Evolutionary conservation across 1,140 invertebrate genomes (phyloP), one percentile per base, ranked within the genome.

Genomic region (Pogonomyrmex barbatus): DNA sequence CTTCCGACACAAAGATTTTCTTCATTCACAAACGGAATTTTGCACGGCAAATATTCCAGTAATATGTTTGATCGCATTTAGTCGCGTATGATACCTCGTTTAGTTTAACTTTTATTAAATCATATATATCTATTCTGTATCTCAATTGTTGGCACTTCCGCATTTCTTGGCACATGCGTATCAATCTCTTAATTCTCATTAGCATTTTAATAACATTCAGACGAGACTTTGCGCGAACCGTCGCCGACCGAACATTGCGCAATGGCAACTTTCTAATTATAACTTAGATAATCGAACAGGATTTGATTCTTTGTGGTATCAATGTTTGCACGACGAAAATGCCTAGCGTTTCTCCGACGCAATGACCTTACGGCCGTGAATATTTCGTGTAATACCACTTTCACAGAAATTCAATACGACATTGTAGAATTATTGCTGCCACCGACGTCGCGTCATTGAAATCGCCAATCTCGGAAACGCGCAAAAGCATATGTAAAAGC

Each of bases 251-350:
- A 45, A 1, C 42, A 65, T 86, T 86, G 62, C 39, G 63, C 33
- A 81, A 81, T 33, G 9, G 24, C 36, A 1, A 24, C 65, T 86
- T 68, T 86, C 63, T 81, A 85, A 78, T 85, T 85, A 63, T 65
- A 65, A 63, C 73, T 78, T 76, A 78, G 62, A 78, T 85, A 78
- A 85, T 78, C 82, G 60, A 65, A 78, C 36, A 45, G 45, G 12
- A 36, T 50, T 83, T 47, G 39, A 33, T 85, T 65, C 39, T 42
- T 5, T 12, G 2, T 30, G 3, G 39, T 47, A 2, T 14, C 45
- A 24, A 63, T 47, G n/a, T 8, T 17, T 17, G 42, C 42, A 24
- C 17, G 30, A 50, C 17, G 45, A 73, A 17, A 39, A 39, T 73
- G n/a, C 10, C 54, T 24, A 39, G 68, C 54, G 33, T 75, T 58